Conservation (phyloP, 1,140 invertebrate genomes). For the Cotesia typhae region DNA sequence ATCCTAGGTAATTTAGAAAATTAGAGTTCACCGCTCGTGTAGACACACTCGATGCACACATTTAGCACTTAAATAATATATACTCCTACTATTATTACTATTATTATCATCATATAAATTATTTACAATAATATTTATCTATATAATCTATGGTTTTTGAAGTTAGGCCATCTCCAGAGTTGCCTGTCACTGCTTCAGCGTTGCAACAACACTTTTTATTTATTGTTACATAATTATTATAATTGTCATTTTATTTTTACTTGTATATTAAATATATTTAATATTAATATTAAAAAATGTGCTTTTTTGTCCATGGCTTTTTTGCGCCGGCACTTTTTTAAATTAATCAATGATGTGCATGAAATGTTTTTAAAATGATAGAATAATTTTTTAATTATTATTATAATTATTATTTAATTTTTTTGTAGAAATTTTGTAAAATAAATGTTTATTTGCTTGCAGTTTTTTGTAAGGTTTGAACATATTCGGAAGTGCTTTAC, state of each 20-base stretch:
- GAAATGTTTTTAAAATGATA: background rate
- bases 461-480: constrained; percentile 99
- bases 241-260: background rate
- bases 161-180: constrained; percentile 67
- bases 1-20: constrained; percentile 4
- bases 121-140: constrained; percentile 52
- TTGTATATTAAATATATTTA: too few relatives aligned
- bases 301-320: too few relatives aligned
- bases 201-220: constrained; percentile 12
- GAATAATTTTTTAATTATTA: background rate
- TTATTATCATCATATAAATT: constrained; percentile 41
- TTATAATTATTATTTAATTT: background rate
- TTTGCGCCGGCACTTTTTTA: too few relatives aligned
- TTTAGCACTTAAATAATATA: constrained; percentile 11
- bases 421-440: too few relatives aligned
- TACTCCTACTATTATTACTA: background rate
- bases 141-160: constrained; percentile 38
- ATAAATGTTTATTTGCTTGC: constrained; percentile 68
- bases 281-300: too few relatives aligned
- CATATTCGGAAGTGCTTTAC: constrained; percentile 99
- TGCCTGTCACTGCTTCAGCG: constrained; percentile 55
- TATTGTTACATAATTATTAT: background rate
- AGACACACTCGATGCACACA: constrained; percentile 5
- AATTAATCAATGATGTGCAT: background rate
- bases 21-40: constrained; percentile 18